A percentile compares a stretch with the other conserved stretches of the same genome.
phyloP scores from a whole-genome alignment of 2,797 vertebrate species.

The Sebastes nivosus region DNA sequence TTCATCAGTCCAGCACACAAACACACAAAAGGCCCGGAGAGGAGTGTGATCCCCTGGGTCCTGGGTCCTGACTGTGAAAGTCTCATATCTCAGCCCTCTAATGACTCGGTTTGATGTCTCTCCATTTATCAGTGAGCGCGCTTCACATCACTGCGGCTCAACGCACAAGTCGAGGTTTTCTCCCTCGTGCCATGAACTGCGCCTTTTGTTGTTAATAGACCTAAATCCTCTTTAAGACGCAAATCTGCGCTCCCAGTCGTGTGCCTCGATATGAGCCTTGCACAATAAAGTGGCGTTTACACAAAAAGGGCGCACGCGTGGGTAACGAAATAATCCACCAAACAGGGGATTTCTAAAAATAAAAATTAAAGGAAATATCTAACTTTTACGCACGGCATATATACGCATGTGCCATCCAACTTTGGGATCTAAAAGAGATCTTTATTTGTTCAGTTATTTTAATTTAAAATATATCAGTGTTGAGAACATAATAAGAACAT shows the following conservation, averaged over 20 bases:
- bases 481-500: not conserved
- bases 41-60: slow-evolving; percentile 74
- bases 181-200: slow-evolving; percentile 68
- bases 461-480: not conserved
- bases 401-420: not conserved
- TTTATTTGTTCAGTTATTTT: slow-evolving; percentile 9
- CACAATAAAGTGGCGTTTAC: slow-evolving; percentile 51
- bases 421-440: not conserved
- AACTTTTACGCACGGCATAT: slow-evolving; percentile 18
- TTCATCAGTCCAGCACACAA: slow-evolving; percentile 67
- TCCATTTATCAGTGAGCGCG: slow-evolving; percentile 79
- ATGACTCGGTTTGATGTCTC: slow-evolving; percentile 82
- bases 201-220: slow-evolving; percentile 78
- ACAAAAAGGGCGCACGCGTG: slow-evolving; percentile 21
- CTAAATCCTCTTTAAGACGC: slow-evolving; percentile 77
- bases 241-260: slow-evolving; percentile 65
- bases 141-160: slow-evolving; percentile 63
- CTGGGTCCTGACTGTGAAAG: slow-evolving; percentile 71
- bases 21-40: slow-evolving; percentile 74
- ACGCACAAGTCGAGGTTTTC: slow-evolving; percentile 62
- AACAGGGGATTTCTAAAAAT: not conserved
- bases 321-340: slow-evolving; percentile 42
- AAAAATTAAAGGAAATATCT: not conserved
- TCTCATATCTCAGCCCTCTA: slow-evolving; percentile 78
- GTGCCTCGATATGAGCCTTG: slow-evolving; percentile 47